These are phyloP conservation scores for Drosophila albomicans DNA, from an alignment of 1,140 invertebrate species.

Conservation along the genomic window DNA sequence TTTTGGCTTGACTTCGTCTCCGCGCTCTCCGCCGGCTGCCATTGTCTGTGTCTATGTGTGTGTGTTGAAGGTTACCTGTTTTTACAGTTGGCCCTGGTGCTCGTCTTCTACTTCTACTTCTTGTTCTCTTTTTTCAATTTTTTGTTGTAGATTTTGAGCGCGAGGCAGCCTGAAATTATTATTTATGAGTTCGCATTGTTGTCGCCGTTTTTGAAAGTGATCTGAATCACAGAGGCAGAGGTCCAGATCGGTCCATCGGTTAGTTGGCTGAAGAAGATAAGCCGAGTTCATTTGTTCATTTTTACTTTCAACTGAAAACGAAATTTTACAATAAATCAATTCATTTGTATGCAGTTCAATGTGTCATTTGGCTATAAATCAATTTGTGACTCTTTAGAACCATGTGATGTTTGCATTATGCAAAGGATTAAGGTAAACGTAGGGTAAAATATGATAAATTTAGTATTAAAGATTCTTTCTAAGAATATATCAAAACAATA, in stretches of 20 bases:
- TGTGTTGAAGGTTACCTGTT: constrained; percentile 76
- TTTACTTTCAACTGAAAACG: constrained; percentile 78
- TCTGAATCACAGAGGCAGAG: constrained; percentile 59
- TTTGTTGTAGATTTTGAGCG: constrained; percentile 37
- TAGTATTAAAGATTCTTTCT: too few species aligned
- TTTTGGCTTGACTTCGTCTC: constrained; percentile 65
- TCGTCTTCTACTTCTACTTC: constrained; percentile 16
- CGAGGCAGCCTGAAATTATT: constrained; percentile 66
- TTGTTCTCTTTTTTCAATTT: constrained; percentile 39
- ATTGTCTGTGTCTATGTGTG: constrained; percentile 36
- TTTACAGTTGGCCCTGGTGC: constrained; percentile 66
- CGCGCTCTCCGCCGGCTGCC: constrained; percentile 26
- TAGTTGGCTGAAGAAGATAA: constrained; percentile 39
- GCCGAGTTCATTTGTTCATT: constrained; percentile 42
- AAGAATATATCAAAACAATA: too few species aligned
- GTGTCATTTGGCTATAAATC: constrained; percentile 66
- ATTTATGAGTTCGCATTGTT: constrained; percentile 82
- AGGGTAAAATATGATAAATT: constrained; percentile 1
- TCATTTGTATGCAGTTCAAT: constrained; percentile 54
- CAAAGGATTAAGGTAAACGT: constrained; percentile 56
- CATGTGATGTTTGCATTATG: constrained; percentile 51
- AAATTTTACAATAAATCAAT: constrained; percentile 67
- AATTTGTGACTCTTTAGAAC: constrained; percentile 50
- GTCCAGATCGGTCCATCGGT: constrained; percentile 15
- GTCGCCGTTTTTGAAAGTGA: constrained; percentile 68